Evolutionary conservation across 2,888 invertebrate genomes (phyloP), one percentile per base, ranked within the genome.

Genomic region (Gari tellinella): DNA sequence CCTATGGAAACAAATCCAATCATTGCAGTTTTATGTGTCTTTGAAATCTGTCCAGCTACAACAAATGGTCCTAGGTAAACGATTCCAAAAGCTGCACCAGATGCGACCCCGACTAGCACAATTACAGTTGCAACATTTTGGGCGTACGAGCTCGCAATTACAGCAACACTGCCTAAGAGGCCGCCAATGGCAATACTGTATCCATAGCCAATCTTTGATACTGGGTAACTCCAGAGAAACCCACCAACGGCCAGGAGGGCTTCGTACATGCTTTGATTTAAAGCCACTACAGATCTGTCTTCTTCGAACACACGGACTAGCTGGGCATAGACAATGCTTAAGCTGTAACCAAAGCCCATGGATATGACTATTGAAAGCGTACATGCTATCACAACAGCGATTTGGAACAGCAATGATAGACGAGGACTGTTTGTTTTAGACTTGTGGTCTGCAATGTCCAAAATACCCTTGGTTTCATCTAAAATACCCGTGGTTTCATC

Each of bases 311-410:
- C 67, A 21, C 60, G 60, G 4, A 60, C 41, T 3, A 67, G 17
- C 31, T 60, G 53, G 7, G 67, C 46, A 25, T 67, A 67, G 7
- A 67, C 23, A 14, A 67, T 60, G 48, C 60, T 41, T 21, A 67
- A 60, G 25, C 60, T 43, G 37, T 45, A 53, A 17, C 60, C 55
- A 48, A 67, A 67, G 8, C 67, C 67, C 7, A 60, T 43, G 0
- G 67, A 45, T n/a, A n/a, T n/a, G n/a, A n/a, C n/a, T n/a, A n/a
- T n/a, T n/a, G n/a, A n/a, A n/a, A n/a, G n/a, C n/a, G n/a, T n/a
- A n/a, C n/a, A n/a, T n/a, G n/a, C n/a, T n/a, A n/a, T n/a, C n/a
- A n/a, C n/a, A n/a, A n/a, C n/a, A n/a, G n/a, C n/a, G n/a, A n/a
- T n/a, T n/a, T n/a, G n/a, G n/a, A n/a, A n/a, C n/a, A n/a, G n/a